Evolutionary conservation across 1,140 invertebrate genomes (phyloP).

Genomic region (Branchinecta lindahli): DNA sequence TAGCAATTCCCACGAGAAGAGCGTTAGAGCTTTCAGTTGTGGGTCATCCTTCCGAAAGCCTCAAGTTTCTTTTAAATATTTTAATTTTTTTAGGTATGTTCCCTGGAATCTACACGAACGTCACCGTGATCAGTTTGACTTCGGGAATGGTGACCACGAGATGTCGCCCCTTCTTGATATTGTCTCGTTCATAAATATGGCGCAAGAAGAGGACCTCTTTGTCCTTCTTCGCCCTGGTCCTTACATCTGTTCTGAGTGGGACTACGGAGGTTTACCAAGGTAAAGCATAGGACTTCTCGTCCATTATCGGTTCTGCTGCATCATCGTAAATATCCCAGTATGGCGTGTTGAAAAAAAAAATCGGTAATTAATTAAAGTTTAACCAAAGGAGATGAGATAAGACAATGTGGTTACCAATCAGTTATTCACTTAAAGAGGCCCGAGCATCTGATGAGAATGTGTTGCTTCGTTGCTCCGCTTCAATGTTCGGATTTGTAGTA

Average conservation of each 20-base stretch:
- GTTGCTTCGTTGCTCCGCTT: too few relatives aligned
- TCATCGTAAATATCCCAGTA: too few relatives aligned
- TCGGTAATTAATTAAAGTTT: too few relatives aligned
- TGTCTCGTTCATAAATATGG: conserved; percentile 26
- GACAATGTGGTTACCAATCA: too few relatives aligned
- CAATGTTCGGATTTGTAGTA: too few relatives aligned
- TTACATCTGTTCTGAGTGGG: conserved; percentile 35
- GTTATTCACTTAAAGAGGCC: too few relatives aligned
- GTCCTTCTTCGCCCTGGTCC: conserved; percentile 33
- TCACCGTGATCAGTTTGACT: conserved; percentile 30
- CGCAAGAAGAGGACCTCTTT: conserved; percentile 30
- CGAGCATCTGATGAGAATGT: too few relatives aligned
- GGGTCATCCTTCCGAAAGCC: too few relatives aligned
- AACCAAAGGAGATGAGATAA: too few relatives aligned
- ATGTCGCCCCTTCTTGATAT: conserved; percentile 24
- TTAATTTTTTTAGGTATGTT: conserved; percentile 35
- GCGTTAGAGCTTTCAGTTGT: too few relatives aligned
- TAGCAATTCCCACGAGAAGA: too few relatives aligned
- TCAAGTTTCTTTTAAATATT: neutral
- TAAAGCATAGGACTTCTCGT: conserved; percentile 5
- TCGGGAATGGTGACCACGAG: conserved; percentile 24
- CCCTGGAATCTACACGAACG: conserved; percentile 41
- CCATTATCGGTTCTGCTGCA: neutral
- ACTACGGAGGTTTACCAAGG: conserved; percentile 31
- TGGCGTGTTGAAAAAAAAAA: too few relatives aligned